Base-by-base conservation (phyloP, 2,797 vertebrate species). In the Champsocephalus gunnari region DNA sequence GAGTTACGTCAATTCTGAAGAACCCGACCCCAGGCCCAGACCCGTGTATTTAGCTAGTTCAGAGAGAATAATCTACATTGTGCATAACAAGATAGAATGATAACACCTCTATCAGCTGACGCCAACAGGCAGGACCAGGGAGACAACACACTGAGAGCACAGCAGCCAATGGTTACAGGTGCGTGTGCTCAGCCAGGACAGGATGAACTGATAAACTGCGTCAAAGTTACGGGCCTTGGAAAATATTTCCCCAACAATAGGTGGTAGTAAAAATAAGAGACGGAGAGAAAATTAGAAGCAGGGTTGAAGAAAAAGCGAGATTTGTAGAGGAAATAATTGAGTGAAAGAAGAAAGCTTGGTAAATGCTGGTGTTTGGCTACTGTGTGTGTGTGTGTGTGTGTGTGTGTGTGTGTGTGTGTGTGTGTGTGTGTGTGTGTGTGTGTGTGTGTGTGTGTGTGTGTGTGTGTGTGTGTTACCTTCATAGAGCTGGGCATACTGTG, bases 401-500 rank as follows among this genome's bases (percentile, higher is more conserved):
- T 53, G 24, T 56, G 32, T 56, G 62, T 44, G 54, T 56, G 14
- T 56, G 28, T 56, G 21, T 53, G 51, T 53, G 24, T 56, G 32
- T 56, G 62, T 44, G 47, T 14, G 14, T 70, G 47, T 47, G 48
- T 62, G 45, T 63, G 38, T 12, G 55, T 41, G 66, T 63, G 62
- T 44, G 53, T 14, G 14, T 70, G 47, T 47, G 28, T 59, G 43
- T 51, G 41, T 32, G 21, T 71, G 57, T 65, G 54, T 51, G 43
- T 50, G 32, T 77, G 51, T 66, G 38, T 73, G 56, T 62, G 49
- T 66, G 71, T 88, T 96, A 99, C 98, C 96, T 94, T 99, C 97
- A 75, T 98, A 99, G 34, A 99, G 93, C 86, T 99, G 98, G 69
- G 97, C 96, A 28, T 99, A 99, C 47, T 99, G 98, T 76, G 98